phyloP scores from a whole-genome alignment of 2,888 invertebrate species.

The Cantharis flavilabris region DNA sequence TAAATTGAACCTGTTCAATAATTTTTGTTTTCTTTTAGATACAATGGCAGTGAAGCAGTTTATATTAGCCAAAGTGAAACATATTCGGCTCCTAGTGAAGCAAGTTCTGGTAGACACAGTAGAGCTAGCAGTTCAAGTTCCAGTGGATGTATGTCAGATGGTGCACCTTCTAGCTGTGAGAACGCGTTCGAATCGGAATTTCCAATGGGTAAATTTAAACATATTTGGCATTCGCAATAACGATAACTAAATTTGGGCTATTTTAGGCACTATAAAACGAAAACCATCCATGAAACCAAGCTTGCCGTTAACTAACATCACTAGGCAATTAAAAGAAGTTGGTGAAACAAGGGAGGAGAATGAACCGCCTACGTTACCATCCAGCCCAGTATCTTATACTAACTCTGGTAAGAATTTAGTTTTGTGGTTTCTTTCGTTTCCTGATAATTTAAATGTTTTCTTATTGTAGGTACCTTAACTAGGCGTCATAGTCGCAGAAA shows the following conservation, averaged over 20 bases:
- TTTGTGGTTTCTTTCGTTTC: neutral
- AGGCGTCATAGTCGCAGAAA: conserved; percentile 60
- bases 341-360: conserved; percentile 70
- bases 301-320: conserved; percentile 87
- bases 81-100: conserved; percentile 53
- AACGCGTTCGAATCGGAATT: conserved; percentile 76
- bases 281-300: conserved; percentile 93
- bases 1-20: neutral
- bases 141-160: conserved; percentile 83
- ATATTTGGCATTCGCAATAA: neutral
- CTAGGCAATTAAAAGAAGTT: conserved; percentile 86
- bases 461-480: conserved; percentile 52
- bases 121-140: conserved; percentile 84
- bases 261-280: conserved; percentile 81
- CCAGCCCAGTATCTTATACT: conserved; percentile 47
- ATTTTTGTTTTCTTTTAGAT: conserved; percentile 22
- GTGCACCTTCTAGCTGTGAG: conserved; percentile 73
- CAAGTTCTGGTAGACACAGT: conserved; percentile 64
- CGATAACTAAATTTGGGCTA: neutral
- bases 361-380: conserved; percentile 52
- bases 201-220: conserved; percentile 63
- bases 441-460: neutral
- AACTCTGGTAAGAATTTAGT: conserved; percentile 42
- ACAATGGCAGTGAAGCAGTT: conserved; percentile 50
- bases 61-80: conserved; percentile 55